Percentiles rank a stretch among this genome's conserved stretches.
Evolutionary conservation across 2,888 invertebrate genomes (phyloP).

Genomic region (Sylvicola cinctus): DNA sequence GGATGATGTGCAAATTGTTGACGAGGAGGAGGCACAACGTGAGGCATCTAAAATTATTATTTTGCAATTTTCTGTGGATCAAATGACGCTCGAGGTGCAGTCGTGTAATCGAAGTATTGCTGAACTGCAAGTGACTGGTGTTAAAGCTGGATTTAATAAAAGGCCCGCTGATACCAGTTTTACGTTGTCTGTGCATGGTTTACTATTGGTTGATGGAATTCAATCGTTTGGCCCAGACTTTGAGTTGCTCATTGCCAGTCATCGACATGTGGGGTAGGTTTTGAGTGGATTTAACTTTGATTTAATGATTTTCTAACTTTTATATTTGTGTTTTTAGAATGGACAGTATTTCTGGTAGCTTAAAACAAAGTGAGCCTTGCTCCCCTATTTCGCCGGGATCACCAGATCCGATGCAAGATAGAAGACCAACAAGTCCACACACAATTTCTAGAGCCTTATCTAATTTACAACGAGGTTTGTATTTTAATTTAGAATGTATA

Average conservation of each 20-base stretch:
- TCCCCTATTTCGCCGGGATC: slow-evolving; percentile 71
- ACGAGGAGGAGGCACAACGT: slow-evolving; percentile 4
- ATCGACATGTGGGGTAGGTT: slow-evolving; percentile 70
- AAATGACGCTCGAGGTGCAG: slow-evolving; percentile 71
- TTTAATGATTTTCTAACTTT: background rate
- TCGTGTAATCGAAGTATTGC: slow-evolving; percentile 76
- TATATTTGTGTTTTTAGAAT: slow-evolving; percentile 49
- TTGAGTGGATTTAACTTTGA: slow-evolving; percentile 6
- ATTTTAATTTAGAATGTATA: background rate
- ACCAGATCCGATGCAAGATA: slow-evolving; percentile 31
- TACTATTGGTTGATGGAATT: slow-evolving; percentile 82
- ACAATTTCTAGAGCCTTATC: slow-evolving; percentile 34
- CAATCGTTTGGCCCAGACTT: slow-evolving; percentile 92
- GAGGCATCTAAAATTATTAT: slow-evolving; percentile 39
- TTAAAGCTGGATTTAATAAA: slow-evolving; percentile 53
- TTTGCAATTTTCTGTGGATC: slow-evolving; percentile 72
- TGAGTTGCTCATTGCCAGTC: slow-evolving; percentile 83
- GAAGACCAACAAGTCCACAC: slow-evolving; percentile 30
- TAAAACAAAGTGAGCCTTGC: slow-evolving; percentile 78
- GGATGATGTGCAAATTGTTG: slow-evolving; percentile 4
- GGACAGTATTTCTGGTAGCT: slow-evolving; percentile 84
- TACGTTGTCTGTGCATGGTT: slow-evolving; percentile 74
- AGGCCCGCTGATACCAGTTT: slow-evolving; percentile 54
- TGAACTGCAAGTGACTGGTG: slow-evolving; percentile 81
- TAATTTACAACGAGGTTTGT: slow-evolving; percentile 23